These are phyloP conservation scores for Drosophila kepulauana DNA, from an alignment of 1,140 invertebrate genomes.

Conservation along the genomic window DNA sequence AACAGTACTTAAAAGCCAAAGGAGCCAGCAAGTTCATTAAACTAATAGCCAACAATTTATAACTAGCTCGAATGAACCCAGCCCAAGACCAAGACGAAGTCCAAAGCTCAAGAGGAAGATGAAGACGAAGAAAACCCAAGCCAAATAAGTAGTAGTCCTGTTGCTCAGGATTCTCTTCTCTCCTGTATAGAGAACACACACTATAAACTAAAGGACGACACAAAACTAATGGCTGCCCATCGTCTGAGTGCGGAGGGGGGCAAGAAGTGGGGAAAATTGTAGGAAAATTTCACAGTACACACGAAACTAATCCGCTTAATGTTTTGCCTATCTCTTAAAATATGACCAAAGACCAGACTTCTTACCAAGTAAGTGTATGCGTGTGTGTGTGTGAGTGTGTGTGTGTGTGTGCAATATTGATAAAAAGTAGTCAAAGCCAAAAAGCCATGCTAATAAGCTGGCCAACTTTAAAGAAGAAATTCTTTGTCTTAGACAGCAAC, in stretches of 20 bases:
- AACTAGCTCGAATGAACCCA: slow-evolving; percentile 48
- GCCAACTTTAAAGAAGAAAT: slow-evolving; percentile 19
- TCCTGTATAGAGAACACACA: too few relatives aligned
- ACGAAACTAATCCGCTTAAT: slow-evolving; percentile 79
- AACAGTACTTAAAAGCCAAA: slow-evolving; percentile 49
- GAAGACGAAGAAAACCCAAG: slow-evolving; percentile 13
- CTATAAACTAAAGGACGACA: slow-evolving; percentile 50
- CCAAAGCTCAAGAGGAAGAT: slow-evolving; percentile 8
- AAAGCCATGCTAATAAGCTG: slow-evolving; percentile 42
- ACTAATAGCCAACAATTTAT: slow-evolving; percentile 83
- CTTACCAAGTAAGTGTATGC: not conserved
- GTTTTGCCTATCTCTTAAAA: slow-evolving; percentile 76
- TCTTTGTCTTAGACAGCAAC: slow-evolving; percentile 24
- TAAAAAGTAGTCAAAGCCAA: slow-evolving; percentile 35
- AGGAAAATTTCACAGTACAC: slow-evolving; percentile 25
- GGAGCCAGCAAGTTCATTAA: slow-evolving; percentile 78
- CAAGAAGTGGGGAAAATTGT: not conserved
- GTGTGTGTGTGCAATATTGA: slow-evolving; percentile 52
- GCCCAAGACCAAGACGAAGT: not conserved
- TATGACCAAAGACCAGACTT: slow-evolving; percentile 55
- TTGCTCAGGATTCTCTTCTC: not conserved
- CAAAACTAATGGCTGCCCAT: slow-evolving; percentile 67
- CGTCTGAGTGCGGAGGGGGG: slow-evolving; percentile 42
- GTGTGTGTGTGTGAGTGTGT: slow-evolving; percentile 23
- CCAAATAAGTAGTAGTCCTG: not conserved